Evolutionary conservation across 2,888 invertebrate genomes (phyloP).

Genomic region (Oscheius sp.): DNA sequence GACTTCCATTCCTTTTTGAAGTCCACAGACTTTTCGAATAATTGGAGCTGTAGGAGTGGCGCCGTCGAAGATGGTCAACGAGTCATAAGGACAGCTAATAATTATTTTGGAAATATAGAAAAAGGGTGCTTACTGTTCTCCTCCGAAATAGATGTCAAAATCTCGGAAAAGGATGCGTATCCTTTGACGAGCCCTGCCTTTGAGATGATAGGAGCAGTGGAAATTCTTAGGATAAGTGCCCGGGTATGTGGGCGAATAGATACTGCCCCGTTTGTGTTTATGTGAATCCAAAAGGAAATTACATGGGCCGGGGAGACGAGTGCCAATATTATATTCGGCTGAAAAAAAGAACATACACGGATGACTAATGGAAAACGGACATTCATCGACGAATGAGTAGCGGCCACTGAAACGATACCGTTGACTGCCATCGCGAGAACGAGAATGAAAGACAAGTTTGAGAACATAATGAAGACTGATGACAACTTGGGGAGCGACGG

Average conservation of each 20-base stretch:
- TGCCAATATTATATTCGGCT: conserved; percentile 67
- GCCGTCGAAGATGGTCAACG: conserved; percentile 95
- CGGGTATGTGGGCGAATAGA: conserved; percentile 97
- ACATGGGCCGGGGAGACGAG: conserved; percentile 56
- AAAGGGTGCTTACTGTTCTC: conserved; percentile 87
- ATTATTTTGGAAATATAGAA: conserved; percentile 8
- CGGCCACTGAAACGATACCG: conserved; percentile 73
- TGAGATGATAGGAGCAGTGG: conserved; percentile 80
- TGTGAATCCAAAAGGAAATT: conserved; percentile 64
- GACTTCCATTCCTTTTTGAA: conserved; percentile 71
- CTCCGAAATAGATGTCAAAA: conserved; percentile 97
- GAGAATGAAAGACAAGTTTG: conserved; percentile 75
- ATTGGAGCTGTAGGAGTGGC: conserved; percentile 85
- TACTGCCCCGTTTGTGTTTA: conserved; percentile 80
- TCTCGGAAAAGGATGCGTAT: conserved; percentile 95
- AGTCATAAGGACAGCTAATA: conserved; percentile 96
- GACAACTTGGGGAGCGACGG: conserved; percentile 73
- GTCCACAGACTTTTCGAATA: conserved; percentile 71
- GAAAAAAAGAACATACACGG: conserved; percentile 39
- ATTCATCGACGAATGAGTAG: conserved; percentile 73
- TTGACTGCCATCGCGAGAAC: conserved; percentile 71
- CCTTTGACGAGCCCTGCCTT: conserved; percentile 88
- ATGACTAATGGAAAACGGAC: no score
- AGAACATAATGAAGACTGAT: conserved; percentile 73
- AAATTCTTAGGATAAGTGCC: conserved; percentile 87